A percentile compares a stretch with the other conserved stretches of the same genome.
Evolutionary conservation across 1,140 invertebrate species (phyloP).

Genomic region (Pseudomyrmex cubaensis): DNA sequence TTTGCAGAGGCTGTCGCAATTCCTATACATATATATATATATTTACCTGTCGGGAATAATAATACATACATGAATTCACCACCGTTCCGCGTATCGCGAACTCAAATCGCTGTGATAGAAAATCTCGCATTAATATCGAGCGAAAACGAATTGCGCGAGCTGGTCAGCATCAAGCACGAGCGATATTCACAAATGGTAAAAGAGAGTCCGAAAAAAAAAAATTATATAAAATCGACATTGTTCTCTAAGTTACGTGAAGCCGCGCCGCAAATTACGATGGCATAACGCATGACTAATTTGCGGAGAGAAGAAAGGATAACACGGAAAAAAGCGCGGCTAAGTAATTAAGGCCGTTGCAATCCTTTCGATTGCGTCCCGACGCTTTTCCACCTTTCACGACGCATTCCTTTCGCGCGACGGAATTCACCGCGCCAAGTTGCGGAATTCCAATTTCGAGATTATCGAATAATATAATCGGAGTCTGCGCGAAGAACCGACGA

Average conservation of each 20-base stretch:
- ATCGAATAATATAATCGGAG: background rate
- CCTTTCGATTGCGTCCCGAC: constrained; percentile 52
- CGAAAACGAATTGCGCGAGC: constrained; percentile 13
- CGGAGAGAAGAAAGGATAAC: constrained; percentile 54
- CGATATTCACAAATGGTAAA: constrained; percentile 21
- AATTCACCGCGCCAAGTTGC: constrained; percentile 2
- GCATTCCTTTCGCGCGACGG: constrained; percentile 50
- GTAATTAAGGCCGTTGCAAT: constrained; percentile 58
- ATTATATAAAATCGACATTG: constrained; percentile 22
- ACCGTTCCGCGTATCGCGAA: background rate
- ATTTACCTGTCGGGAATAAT: constrained; percentile 1
- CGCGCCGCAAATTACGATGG: constrained; percentile 34
- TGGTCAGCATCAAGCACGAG: constrained; percentile 19
- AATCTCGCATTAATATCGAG: background rate
- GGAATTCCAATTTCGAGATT: constrained; percentile 45
- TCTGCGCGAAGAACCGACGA: background rate
- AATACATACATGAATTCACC: background rate
- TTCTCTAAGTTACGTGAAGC: constrained; percentile 40
- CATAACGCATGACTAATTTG: constrained; percentile 56
- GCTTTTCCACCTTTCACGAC: constrained; percentile 57
- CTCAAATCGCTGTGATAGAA: constrained; percentile 16
- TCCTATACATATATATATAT: background rate
- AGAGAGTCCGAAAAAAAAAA: constrained; percentile 10
- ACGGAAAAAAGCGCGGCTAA: constrained; percentile 33
- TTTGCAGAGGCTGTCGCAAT: constrained; percentile 40